Evolutionary conservation across 2,888 invertebrate genomes (phyloP), one percentile per base, ranked within the genome.

Genomic region (Thymelicus lineola): DNA sequence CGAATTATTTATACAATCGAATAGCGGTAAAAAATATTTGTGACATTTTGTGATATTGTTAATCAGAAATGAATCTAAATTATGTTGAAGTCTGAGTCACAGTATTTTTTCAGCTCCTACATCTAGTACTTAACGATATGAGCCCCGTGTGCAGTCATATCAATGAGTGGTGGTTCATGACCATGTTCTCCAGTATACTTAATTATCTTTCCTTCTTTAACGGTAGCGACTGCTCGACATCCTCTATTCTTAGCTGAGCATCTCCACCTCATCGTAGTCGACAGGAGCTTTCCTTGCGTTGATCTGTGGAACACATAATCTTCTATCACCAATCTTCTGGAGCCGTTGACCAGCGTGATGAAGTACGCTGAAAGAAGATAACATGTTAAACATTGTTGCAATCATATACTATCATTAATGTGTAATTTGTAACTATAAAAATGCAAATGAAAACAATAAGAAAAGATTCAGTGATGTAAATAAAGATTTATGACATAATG

Each of bases 111-210:
- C 42, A 42, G 12, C 53, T 50, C 15, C 0, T 50, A n/a, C 36
- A 2, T n/a, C 58, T 69, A 69, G 50, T 64, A 69, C 50, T 64
- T 69, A 20, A 69, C 69, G 5, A 69, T 64, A 64, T 64, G 58
- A 69, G 69, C 69, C 28, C 63, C 69, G 17, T 69, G 69, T 58
- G 9, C 73, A 42, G 57, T 72, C 68, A 55, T 67, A 9, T 70
- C 63, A 7, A 66, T 70, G 0, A 46, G 36, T 4, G 80, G 79
- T 12, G 73, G 76, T 9, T 74, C 70, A 28, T 80, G 80, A 4
- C 73, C 75, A 28, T 77, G 77, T 6, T 70, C 20, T 0, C 75
- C 74, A 5, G 70, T 70, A 14, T 70, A 70, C 53, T 70, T 64
- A 17, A 64, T 70, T 0, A 70, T 65, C 53, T 64, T 59, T 9